A percentile compares a stretch with the other conserved stretches of the same genome.
These are phyloP conservation scores for Drosophila nigrodunni DNA, from an alignment of 1,140 invertebrate genomes.

Conservation along the genomic window DNA sequence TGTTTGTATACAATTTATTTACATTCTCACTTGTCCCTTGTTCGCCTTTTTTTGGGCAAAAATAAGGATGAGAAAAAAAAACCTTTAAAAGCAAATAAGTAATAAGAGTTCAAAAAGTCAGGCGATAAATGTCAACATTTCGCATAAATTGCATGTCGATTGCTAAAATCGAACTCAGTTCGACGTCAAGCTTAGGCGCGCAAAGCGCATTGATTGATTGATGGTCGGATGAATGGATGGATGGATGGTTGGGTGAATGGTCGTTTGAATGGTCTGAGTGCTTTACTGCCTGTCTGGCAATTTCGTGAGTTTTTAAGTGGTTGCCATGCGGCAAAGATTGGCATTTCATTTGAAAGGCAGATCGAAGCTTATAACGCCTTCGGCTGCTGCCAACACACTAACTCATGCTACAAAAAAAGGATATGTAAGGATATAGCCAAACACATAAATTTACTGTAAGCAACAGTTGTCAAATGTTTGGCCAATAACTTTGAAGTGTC, in stretches of 20 bases:
- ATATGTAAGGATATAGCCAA: not conserved
- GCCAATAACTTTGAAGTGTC: constrained; percentile 34
- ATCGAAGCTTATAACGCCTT: not conserved
- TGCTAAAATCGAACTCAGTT: constrained; percentile 40
- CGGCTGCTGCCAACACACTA: constrained; percentile 1
- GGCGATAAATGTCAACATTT: constrained; percentile 78
- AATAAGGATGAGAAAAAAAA: constrained; percentile 27
- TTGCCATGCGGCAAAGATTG: constrained; percentile 45
- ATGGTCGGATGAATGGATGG: constrained; percentile 47
- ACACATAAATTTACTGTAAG: not conserved
- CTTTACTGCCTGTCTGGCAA: constrained; percentile 18
- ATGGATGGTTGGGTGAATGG: constrained; percentile 34
- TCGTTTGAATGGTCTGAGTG: constrained; percentile 14
- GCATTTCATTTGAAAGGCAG: constrained; percentile 50
- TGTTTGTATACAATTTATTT: constrained; percentile 70
- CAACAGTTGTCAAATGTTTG: constrained; percentile 46
- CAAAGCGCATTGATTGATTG: constrained; percentile 53
- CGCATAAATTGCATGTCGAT: constrained; percentile 78
- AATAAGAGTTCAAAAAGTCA: constrained; percentile 44
- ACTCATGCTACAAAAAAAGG: not conserved
- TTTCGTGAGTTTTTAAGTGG: constrained; percentile 40
- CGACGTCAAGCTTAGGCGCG: constrained; percentile 50
- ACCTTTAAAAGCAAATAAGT: constrained; percentile 53
- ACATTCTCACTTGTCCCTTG: constrained; percentile 40
- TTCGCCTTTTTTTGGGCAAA: constrained; percentile 9